phyloP scores from a whole-genome alignment of 2,888 invertebrate species.

The Phyto melanocephala region DNA sequence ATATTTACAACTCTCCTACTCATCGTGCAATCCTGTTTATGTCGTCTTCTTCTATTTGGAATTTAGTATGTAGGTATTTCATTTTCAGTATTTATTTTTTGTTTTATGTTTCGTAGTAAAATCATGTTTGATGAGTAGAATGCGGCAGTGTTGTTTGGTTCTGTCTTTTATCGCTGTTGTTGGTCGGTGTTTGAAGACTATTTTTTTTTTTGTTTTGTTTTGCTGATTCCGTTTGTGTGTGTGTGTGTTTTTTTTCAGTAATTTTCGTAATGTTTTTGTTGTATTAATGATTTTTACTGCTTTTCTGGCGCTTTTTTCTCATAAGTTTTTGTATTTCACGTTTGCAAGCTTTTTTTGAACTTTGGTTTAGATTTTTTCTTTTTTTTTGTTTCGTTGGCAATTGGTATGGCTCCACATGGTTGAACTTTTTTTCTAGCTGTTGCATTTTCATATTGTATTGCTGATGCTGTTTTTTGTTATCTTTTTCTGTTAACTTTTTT shows the following conservation, averaged over 20 bases:
- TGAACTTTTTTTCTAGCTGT: slow-evolving; percentile 50
- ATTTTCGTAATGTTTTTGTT: slow-evolving; percentile 14
- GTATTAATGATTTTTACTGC: slow-evolving; percentile 21
- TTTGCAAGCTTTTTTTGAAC: slow-evolving; percentile 67
- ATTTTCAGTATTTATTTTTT: background rate
- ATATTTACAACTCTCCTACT: slow-evolving; percentile 20
- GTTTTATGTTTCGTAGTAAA: slow-evolving; percentile 4
- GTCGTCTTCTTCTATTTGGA: slow-evolving; percentile 40
- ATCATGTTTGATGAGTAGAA: slow-evolving; percentile 37
- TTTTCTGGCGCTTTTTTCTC: slow-evolving; percentile 62
- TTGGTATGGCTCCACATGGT: slow-evolving; percentile 57
- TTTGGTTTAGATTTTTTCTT: slow-evolving; percentile 56
- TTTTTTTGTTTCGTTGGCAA: slow-evolving; percentile 21
- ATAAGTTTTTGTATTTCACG: slow-evolving; percentile 60
- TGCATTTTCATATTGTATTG: slow-evolving; percentile 49
- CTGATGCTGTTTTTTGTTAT: slow-evolving; percentile 6
- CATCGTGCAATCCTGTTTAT: slow-evolving; percentile 49
- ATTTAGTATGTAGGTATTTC: background rate
- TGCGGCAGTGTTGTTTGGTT: slow-evolving; percentile 41
- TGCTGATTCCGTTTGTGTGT: slow-evolving; percentile 23
- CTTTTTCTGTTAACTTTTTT: slow-evolving; percentile 7
- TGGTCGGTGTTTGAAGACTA: slow-evolving; percentile 2
- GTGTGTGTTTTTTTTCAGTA: slow-evolving; percentile 15
- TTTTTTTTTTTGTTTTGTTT: slow-evolving; percentile 23
- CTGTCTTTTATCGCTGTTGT: slow-evolving; percentile 1